Conservation (phyloP, 2,888 invertebrate species). For the Hermodice carunculata region DNA sequence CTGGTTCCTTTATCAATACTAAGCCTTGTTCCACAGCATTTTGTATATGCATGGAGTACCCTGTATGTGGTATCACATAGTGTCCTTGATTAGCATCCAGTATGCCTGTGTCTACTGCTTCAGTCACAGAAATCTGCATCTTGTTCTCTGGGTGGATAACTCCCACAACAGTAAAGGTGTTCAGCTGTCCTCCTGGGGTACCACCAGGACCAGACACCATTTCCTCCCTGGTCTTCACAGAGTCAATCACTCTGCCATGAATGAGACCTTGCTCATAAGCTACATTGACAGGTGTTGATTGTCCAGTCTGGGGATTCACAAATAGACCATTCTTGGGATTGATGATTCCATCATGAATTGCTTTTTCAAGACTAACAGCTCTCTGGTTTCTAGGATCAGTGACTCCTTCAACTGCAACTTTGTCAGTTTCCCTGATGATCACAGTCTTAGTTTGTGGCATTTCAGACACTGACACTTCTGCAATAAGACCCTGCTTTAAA, state of each 20-base stretch:
- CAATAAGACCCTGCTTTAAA: slow-evolving; percentile 60
- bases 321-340: slow-evolving; percentile 71
- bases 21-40: slow-evolving; percentile 75
- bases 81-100: slow-evolving; percentile 74
- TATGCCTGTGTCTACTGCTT: slow-evolving; percentile 77
- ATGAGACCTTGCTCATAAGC: slow-evolving; percentile 25
- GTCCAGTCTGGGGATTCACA: slow-evolving; percentile 25
- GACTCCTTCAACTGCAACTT: slow-evolving; percentile 56
- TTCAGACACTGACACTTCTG: slow-evolving; percentile 51
- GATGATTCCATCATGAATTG: slow-evolving; percentile 79
- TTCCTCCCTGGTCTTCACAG: slow-evolving; percentile 18
- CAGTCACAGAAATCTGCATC: slow-evolving; percentile 51
- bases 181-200: background rate
- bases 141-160: slow-evolving; percentile 68
- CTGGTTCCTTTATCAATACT: slow-evolving; percentile 4
- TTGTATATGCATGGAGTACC: slow-evolving; percentile 82
- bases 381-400: slow-evolving; percentile 84
- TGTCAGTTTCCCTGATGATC: slow-evolving; percentile 55
- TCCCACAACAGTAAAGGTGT: slow-evolving; percentile 40
- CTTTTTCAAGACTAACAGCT: slow-evolving; percentile 78
- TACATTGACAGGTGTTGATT: slow-evolving; percentile 7
- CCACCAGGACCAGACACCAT: background rate
- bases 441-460: slow-evolving; percentile 46
- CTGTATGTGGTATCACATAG: slow-evolving; percentile 62
- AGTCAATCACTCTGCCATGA: slow-evolving; percentile 25